Evolutionary conservation across 2,888 invertebrate species (phyloP), one percentile per base, ranked within the genome.

Genomic region (Chymomyza caudatula): DNA sequence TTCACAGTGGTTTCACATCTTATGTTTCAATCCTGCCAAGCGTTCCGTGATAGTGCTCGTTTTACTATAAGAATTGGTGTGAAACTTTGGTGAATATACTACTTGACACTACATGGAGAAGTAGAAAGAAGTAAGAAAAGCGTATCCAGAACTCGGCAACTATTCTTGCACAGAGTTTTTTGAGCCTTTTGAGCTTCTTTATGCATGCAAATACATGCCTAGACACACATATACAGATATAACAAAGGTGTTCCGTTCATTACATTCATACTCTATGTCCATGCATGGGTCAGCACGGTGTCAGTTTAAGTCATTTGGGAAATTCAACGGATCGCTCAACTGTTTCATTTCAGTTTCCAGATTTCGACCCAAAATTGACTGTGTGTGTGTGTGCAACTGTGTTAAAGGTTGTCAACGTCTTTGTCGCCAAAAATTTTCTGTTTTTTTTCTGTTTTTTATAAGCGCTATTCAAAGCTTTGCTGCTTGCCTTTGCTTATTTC

Each of bases 401-500:
- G 60, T 69, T 57, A 64, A 67, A 70, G 74, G 66, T 37, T 37
- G 29, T 37, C 29, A 37, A 37, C 29, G 11, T 37, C 11, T 37
- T 37, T 37, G 29, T 37, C 11, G 29, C 3, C 11, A 11, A 11
- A 37, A 37, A 37, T 37, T 23, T 53, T 53, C 52, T 23, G 52
- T 20, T 53, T 42, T 47, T 47, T 37, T 54, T 60, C 56, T 63
- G 61, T 65, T 67, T 55, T 47, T 44, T 54, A 19, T 61, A 72
- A 64, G 73, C 78, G 74, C 71, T 80, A 83, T 80, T 80, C 78
- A 73, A 71, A 83, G 67, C 64, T 67, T 63, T 47, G 55, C 64
- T 51, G 67, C 62, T 71, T 64, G 63, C 54, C 25, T 53, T 51
- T 51, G 64, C 60, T 67, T 64, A 60, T 54, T 37, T 37, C 11